Evolutionary conservation across 2,113 vertebrate species (phyloP).

Genomic region (Syngnathus floridae): DNA sequence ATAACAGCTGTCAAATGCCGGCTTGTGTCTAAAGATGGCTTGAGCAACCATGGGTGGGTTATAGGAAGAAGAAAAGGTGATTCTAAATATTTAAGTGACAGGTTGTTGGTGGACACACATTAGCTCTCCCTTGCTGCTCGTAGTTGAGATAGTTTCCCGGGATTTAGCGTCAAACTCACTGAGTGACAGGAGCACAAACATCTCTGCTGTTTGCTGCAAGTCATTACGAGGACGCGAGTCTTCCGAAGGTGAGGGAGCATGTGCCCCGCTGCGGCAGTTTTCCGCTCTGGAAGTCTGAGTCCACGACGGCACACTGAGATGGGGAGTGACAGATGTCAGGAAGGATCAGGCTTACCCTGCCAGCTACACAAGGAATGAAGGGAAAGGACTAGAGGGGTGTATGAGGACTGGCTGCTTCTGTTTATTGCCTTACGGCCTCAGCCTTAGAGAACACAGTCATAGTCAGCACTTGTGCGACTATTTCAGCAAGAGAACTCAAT

Average conservation of each 20-base stretch:
- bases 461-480: constrained; percentile 36
- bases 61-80: constrained; percentile 4
- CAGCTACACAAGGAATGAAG: constrained; percentile 44
- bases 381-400: constrained; percentile 23
- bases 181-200: constrained; percentile 21
- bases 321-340: constrained; percentile 69
- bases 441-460: constrained; percentile 38
- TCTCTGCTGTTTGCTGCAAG: constrained; percentile 16
- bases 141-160: not conserved
- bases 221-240: constrained; percentile 35
- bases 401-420: constrained; percentile 44
- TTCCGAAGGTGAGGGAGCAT: constrained; percentile 31
- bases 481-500: constrained; percentile 29
- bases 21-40: constrained; percentile 13
- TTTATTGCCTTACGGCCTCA: constrained; percentile 43
- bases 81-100: constrained; percentile 23
- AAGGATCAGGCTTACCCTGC: constrained; percentile 55
- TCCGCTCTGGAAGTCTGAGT: constrained; percentile 34
- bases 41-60: constrained; percentile 6
- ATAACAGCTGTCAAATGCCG: constrained; percentile 22
- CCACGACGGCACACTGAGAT: constrained; percentile 45
- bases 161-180: constrained; percentile 20
- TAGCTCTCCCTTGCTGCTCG: constrained; percentile 14
- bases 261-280: constrained; percentile 29
- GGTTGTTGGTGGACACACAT: constrained; percentile 13